phyloP scores from a whole-genome alignment of 2,113 vertebrate species.

The Ammodytes dubius region DNA sequence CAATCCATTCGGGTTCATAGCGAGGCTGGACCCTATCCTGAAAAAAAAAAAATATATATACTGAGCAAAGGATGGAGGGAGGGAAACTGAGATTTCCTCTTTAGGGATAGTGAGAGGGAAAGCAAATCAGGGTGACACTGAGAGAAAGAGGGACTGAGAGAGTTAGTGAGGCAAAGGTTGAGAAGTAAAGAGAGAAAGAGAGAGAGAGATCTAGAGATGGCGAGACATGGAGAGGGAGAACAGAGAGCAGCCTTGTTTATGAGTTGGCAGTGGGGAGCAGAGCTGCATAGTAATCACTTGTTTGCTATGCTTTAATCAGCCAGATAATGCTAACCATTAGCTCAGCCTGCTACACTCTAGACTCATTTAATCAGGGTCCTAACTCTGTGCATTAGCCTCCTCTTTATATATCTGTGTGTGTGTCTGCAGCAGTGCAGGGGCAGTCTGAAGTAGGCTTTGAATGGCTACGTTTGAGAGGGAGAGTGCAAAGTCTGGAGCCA shows the following conservation, averaged over 20 bases:
- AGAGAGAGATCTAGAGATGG: slow-evolving; percentile 40
- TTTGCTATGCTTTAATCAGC: slow-evolving; percentile 74
- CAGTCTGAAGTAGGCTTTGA: slow-evolving; percentile 4
- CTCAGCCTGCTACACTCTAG: slow-evolving; percentile 60
- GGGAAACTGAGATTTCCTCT: slow-evolving; percentile 24
- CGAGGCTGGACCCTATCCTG: not conserved
- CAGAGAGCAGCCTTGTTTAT: slow-evolving; percentile 77
- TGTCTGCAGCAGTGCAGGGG: slow-evolving; percentile 5
- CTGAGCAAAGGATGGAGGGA: not conserved
- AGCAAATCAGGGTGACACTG: slow-evolving; percentile 39
- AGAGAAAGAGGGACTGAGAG: slow-evolving; percentile 29
- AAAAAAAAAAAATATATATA: not conserved
- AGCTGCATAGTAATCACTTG: slow-evolving; percentile 81
- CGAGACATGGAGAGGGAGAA: slow-evolving; percentile 49
- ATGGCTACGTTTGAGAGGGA: not conserved
- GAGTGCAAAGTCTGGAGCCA: not conserved
- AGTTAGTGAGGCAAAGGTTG: slow-evolving; percentile 45
- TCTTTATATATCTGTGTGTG: slow-evolving; percentile 29
- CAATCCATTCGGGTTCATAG: not conserved
- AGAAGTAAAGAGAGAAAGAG: slow-evolving; percentile 51
- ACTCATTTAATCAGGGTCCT: slow-evolving; percentile 63
- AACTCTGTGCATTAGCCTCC: slow-evolving; percentile 44
- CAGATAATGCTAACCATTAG: slow-evolving; percentile 73
- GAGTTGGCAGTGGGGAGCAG: slow-evolving; percentile 70
- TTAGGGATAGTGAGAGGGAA: not conserved